Evolutionary conservation across 1,140 invertebrate genomes (phyloP).

Genomic region (Andricus grossulariae): DNA sequence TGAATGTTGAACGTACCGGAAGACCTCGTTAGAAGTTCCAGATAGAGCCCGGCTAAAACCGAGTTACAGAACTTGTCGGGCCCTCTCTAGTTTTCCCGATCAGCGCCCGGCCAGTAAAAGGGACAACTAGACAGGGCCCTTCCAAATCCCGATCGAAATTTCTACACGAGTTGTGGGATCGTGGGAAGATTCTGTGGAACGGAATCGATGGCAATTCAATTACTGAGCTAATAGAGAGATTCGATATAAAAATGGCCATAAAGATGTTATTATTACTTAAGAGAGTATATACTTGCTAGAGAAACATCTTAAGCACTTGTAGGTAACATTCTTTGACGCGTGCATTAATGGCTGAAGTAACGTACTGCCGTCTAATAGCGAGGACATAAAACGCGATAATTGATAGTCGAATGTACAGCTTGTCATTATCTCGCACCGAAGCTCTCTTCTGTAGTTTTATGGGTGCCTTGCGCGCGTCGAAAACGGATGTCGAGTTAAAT

Average conservation of each 20-base stretch:
- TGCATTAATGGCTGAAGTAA: conserved; percentile 47
- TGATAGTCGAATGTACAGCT: conserved; percentile 60
- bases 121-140: too few species aligned
- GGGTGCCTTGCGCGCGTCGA: conserved; percentile 55
- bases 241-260: conserved; percentile 31
- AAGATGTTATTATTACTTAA: conserved; percentile 24
- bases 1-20: too few species aligned
- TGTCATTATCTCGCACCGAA: conserved; percentile 61
- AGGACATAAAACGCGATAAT: conserved; percentile 63
- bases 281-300: not conserved
- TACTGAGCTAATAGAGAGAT: conserved; percentile 22
- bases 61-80: too few species aligned
- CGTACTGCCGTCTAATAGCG: conserved; percentile 47
- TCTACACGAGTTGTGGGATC: too few species aligned
- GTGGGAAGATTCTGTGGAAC: not conserved
- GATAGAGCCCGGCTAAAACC: too few species aligned
- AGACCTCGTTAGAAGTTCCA: too few species aligned
- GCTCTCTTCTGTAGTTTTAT: conserved; percentile 59
- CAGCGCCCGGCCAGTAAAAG: too few species aligned
- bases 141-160: too few species aligned
- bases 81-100: too few species aligned
- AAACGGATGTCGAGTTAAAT: conserved; percentile 60
- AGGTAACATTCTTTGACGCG: conserved; percentile 47
- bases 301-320: conserved; percentile 34
- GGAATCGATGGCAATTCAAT: conserved; percentile 28